These are phyloP conservation scores for Poeciliopsis retropinna DNA, from an alignment of 2,113 vertebrate genomes.

Conservation along the genomic window DNA sequence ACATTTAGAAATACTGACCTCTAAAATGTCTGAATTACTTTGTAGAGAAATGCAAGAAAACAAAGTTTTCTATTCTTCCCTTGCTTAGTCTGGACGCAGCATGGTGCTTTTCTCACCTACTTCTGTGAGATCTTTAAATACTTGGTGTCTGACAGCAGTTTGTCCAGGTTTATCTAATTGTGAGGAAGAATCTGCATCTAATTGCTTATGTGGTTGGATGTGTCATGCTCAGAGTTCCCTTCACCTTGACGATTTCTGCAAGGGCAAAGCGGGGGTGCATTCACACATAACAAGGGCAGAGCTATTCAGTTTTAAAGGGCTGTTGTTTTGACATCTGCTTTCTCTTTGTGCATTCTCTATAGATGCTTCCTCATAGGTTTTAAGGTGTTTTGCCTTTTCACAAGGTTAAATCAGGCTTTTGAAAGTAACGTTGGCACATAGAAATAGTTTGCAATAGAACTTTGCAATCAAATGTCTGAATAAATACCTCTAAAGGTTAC, in stretches of 20 bases:
- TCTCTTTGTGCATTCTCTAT: conserved; percentile 31
- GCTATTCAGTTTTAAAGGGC: conserved; percentile 28
- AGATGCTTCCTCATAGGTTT: conserved; percentile 39
- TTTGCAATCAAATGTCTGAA: not conserved
- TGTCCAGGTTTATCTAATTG: conserved; percentile 27
- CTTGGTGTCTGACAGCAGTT: not conserved
- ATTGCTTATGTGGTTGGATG: conserved; percentile 7
- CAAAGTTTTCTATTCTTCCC: not conserved
- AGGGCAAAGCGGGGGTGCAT: conserved; percentile 22
- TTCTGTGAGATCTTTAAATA: conserved; percentile 31
- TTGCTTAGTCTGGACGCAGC: conserved; percentile 17
- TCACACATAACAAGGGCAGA: conserved; percentile 5
- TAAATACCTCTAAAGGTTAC: not conserved
- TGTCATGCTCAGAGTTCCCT: conserved; percentile 8
- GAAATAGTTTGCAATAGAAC: not conserved
- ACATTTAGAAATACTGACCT: conserved; percentile 3
- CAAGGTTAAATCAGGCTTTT: conserved; percentile 48
- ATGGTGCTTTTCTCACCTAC: conserved; percentile 16
- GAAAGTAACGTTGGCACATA: conserved; percentile 32
- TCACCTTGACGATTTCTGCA: conserved; percentile 48
- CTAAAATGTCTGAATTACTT: conserved; percentile 25
- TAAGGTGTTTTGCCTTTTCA: conserved; percentile 24
- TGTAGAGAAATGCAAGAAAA: conserved; percentile 13
- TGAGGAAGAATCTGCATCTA: conserved; percentile 16
- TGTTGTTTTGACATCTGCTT: conserved; percentile 51